Evolutionary conservation across 2,113 vertebrate genomes (phyloP).

Genomic region (Apodemus sylvaticus): DNA sequence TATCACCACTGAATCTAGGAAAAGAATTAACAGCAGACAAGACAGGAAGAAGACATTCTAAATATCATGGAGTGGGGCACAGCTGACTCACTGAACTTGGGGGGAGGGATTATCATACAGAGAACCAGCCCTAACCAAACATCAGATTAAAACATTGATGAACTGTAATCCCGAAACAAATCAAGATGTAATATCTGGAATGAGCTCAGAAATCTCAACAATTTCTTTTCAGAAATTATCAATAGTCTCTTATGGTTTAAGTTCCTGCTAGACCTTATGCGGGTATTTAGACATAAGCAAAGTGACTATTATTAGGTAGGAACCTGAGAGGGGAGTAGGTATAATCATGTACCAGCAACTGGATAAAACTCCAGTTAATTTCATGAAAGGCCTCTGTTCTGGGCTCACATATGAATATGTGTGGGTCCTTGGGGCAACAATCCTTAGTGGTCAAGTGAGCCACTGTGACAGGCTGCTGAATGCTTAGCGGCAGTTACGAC

Average conservation of each 20-base stretch:
- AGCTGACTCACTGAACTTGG: conserved; percentile 61
- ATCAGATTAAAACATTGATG: conserved; percentile 46
- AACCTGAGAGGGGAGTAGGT: neutral
- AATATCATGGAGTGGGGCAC: conserved; percentile 71
- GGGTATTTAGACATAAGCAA: neutral
- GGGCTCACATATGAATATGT: neutral
- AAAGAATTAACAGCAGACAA: conserved; percentile 80
- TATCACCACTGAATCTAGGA: conserved; percentile 77
- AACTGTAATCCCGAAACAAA: conserved; percentile 75
- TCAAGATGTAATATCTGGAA: conserved; percentile 73
- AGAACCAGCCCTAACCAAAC: neutral
- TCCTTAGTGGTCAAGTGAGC: neutral
- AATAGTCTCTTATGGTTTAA: conserved; percentile 32
- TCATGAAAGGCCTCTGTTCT: neutral
- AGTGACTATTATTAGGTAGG: neutral
- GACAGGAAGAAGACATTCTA: conserved; percentile 68
- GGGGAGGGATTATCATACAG: neutral
- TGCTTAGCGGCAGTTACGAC: neutral
- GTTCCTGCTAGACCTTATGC: neutral
- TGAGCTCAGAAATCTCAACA: conserved; percentile 51
- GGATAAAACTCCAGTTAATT: neutral
- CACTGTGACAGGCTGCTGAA: neutral
- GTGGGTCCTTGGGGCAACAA: neutral
- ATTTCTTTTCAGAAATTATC: conserved; percentile 75
- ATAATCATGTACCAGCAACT: neutral